Evolutionary conservation across 2,113 vertebrate genomes (phyloP), one percentile per base, ranked within the genome.

Genomic region (Apistogramma diplotaenia): DNA sequence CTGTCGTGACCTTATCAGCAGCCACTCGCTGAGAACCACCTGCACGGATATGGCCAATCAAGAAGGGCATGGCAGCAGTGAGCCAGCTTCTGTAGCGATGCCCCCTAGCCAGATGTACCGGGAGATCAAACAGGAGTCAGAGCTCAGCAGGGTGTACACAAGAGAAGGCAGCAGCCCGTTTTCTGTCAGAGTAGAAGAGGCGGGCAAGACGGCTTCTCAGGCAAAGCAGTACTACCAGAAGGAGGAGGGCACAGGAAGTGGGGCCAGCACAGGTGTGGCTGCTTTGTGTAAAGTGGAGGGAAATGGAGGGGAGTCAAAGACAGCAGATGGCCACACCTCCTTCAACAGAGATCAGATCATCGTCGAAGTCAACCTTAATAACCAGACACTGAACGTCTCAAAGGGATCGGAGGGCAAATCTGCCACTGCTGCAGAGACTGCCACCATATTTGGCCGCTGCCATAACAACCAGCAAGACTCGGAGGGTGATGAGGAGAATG

Each of bases 311-410:
- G 94, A 96, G 73, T 84, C 95, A 0, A 97, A 96, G 76, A 92
- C 91, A 9, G 70, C 95, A 2, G 96, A 96, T 4, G 85, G 87
- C 74, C 94, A 95, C 74, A 70, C 91, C 37, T 96, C 96, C 1
- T 97, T 96, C 89, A 97, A 95, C 86, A 86, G 95, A 7, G 96
- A 99, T 82, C 98, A 99, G 93, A 99, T 99, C 93, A 99, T 99
- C 0, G 98, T 99, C 62, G 98, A 99, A 94, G 98, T 99, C 87
- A 99, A 99, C 89, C 96, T 99, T 83, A 99, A 99, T 94, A 99
- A 99, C 93, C 97, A 99, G 93, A 99, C 97, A 0, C 95, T 99
- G 33, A 98, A 99, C 0, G 98, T 99, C 83, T 99, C 97, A 40
- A 98, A 97, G 31, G 97, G 97, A 21, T 95, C 78, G 0, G 97